A percentile compares a stretch with the other conserved stretches of the same genome.
These are phyloP conservation scores for Drosophila infuscata DNA, from an alignment of 2,888 invertebrate genomes.

Conservation along the genomic window DNA sequence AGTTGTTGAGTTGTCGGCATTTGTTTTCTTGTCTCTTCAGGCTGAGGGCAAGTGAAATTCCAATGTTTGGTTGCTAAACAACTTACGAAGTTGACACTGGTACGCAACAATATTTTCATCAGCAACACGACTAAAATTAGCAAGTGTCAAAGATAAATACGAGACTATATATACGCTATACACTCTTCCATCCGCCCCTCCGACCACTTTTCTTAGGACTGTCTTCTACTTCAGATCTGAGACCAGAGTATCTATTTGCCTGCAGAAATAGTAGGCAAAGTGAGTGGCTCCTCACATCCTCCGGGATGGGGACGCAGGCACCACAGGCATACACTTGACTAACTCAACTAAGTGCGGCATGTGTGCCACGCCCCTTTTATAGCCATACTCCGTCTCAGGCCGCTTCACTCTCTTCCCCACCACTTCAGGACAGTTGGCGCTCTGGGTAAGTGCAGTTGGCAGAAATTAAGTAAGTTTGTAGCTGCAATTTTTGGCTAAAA, in stretches of 20 bases:
- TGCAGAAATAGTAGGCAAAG: constrained; percentile 71
- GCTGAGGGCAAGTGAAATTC: constrained; percentile 29
- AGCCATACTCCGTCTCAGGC: background rate
- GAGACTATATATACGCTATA: constrained; percentile 11
- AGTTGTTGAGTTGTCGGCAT: background rate
- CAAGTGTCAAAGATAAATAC: constrained; percentile 80
- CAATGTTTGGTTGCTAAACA: constrained; percentile 72
- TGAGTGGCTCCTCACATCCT: constrained; percentile 70
- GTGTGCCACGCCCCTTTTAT: constrained; percentile 50
- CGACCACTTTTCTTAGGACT: background rate
- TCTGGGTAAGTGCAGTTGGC: constrained; percentile 74
- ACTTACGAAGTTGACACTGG: constrained; percentile 73
- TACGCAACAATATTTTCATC: constrained; percentile 61
- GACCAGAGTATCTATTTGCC: constrained; percentile 68
- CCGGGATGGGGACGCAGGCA: background rate
- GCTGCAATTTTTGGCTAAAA: constrained; percentile 79
- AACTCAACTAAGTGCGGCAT: constrained; percentile 75
- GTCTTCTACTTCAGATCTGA: constrained; percentile 10
- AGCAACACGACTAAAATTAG: constrained; percentile 69
- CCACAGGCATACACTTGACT: constrained; percentile 66
- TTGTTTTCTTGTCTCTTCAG: constrained; percentile 6
- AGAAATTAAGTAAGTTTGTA: constrained; percentile 80
- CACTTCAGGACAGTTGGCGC: constrained; percentile 60
- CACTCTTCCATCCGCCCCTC: background rate
- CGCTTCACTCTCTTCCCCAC: background rate